These are phyloP conservation scores for Petrocephalus microphthalmus DNA, from an alignment of 2,113 vertebrate genomes.

Conservation along the genomic window DNA sequence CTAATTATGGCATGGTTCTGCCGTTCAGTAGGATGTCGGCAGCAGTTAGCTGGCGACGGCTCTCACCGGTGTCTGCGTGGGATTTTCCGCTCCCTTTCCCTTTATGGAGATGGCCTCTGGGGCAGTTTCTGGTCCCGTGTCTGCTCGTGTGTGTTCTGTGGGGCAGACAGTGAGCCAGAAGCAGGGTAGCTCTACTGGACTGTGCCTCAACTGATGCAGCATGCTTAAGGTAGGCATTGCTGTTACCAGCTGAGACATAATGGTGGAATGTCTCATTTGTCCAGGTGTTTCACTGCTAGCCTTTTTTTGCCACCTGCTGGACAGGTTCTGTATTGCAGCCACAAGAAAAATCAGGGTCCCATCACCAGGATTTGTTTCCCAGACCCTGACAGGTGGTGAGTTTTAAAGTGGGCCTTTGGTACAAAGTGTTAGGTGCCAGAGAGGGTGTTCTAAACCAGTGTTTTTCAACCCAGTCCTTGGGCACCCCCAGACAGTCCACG, in stretches of 20 bases:
- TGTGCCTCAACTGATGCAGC: not conserved
- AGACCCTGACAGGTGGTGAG: not conserved
- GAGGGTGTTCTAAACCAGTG: not conserved
- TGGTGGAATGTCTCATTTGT: not conserved
- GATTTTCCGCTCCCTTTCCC: not conserved
- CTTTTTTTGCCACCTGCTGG: not conserved
- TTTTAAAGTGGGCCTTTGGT: not conserved
- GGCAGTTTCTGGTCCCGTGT: not conserved
- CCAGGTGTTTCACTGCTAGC: not conserved
- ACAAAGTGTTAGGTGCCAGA: not conserved
- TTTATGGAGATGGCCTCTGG: not conserved
- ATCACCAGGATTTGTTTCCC: not conserved
- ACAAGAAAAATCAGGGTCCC: not conserved
- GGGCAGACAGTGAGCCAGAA: not conserved
- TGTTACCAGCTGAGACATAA: not conserved
- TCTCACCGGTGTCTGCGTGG: not conserved
- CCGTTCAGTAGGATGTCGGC: not conserved
- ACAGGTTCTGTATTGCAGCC: not conserved
- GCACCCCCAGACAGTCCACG: not conserved
- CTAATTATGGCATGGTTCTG: constrained; percentile 16
- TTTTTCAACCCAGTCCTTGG: not conserved
- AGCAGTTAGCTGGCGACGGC: not conserved
- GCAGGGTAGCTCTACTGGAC: not conserved
- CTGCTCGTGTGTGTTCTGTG: not conserved
- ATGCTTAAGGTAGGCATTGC: not conserved